Conservation (phyloP, 2,888 invertebrate genomes). For the Synergus umbraculus region DNA sequence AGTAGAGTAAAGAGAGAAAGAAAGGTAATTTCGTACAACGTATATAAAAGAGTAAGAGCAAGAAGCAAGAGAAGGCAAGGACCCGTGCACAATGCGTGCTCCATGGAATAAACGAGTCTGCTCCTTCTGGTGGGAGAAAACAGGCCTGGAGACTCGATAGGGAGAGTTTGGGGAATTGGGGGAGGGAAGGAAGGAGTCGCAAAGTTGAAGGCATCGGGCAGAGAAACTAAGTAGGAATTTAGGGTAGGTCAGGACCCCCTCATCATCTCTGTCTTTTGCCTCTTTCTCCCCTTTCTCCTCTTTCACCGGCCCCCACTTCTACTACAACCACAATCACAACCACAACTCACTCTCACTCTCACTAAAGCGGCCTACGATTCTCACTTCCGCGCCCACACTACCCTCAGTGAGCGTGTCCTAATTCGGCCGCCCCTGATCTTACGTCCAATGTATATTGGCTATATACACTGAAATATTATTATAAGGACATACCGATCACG, state of each 20-base stretch:
- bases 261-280: constrained; percentile 47
- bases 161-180: constrained; percentile 37
- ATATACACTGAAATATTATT: background rate
- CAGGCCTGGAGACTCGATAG: constrained; percentile 56
- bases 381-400: constrained; percentile 5
- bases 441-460: background rate
- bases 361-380: background rate
- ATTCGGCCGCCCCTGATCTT: constrained; percentile 21
- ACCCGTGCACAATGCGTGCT: constrained; percentile 72
- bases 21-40: constrained; percentile 62
- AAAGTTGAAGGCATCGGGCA: constrained; percentile 45
- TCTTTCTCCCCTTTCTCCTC: constrained; percentile 39
- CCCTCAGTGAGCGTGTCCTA: constrained; percentile 27
- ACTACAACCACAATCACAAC: background rate
- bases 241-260: constrained; percentile 66
- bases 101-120: constrained; percentile 68
- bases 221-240: constrained; percentile 64
- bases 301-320: background rate
- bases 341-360: constrained; percentile 28
- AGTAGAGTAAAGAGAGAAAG: constrained; percentile 41
- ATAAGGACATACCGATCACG: constrained; percentile 25
- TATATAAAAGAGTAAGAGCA: constrained; percentile 62
- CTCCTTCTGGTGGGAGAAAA: constrained; percentile 48
- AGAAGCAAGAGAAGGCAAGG: constrained; percentile 65
- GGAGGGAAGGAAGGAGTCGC: constrained; percentile 26